A percentile compares a stretch with the other conserved stretches of the same genome.
Conservation (phyloP, 2,888 invertebrate genomes). For the Zygaena filipendulae region DNA sequence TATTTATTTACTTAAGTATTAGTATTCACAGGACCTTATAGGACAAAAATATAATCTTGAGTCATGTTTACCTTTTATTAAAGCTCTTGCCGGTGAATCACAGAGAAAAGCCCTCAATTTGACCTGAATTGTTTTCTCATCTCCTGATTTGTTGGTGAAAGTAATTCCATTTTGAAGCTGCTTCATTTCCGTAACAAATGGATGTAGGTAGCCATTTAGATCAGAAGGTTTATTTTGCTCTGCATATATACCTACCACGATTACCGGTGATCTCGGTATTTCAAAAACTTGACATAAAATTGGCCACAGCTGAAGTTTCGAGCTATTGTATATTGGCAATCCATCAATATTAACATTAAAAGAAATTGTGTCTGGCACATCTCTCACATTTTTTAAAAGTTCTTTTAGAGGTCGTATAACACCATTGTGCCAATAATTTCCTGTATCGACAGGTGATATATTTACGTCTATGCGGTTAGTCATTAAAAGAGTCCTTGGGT, state of each 20-base stretch:
- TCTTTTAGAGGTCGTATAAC: slow-evolving; percentile 7
- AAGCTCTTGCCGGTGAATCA: slow-evolving; percentile 15
- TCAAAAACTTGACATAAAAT: slow-evolving; percentile 12
- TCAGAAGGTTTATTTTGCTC: slow-evolving; percentile 5
- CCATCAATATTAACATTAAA: slow-evolving; percentile 15
- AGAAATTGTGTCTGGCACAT: too few relatives aligned
- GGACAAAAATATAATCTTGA: too few relatives aligned
- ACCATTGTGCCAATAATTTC: slow-evolving; percentile 12
- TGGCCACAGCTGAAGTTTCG: slow-evolving; percentile 15
- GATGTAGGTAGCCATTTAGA: slow-evolving; percentile 6
- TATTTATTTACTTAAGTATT: too few relatives aligned
- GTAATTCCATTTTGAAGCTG: too few relatives aligned
- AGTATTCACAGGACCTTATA: too few relatives aligned
- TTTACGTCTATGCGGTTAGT: slow-evolving; percentile 7
- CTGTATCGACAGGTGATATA: slow-evolving; percentile 5
- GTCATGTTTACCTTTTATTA: too few relatives aligned
- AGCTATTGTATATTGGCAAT: slow-evolving; percentile 14
- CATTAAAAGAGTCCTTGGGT: slow-evolving; percentile 11
- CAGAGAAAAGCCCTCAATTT: too few relatives aligned
- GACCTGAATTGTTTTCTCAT: slow-evolving; percentile 4
- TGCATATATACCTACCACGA: slow-evolving; percentile 6
- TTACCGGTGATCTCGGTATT: too few relatives aligned
- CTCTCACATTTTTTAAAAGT: slow-evolving; percentile 5
- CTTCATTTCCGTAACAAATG: slow-evolving; percentile 9
- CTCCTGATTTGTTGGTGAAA: too few relatives aligned